Evolutionary conservation across 2,797 vertebrate genomes (phyloP).

Genomic region (Dallia pectoralis): DNA sequence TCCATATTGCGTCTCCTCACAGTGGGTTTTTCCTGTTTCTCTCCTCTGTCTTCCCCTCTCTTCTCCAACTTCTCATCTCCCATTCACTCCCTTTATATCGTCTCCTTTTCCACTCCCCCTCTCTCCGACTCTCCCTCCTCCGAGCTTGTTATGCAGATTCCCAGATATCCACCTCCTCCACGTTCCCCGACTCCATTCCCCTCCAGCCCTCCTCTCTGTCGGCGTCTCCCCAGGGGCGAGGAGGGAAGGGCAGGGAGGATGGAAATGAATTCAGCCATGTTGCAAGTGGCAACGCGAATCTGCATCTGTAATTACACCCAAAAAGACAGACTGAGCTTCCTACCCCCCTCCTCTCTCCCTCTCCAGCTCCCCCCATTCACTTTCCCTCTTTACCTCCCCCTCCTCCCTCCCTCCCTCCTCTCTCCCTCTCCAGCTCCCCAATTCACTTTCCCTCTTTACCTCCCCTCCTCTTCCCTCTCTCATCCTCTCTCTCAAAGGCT

Average conservation of each 20-base stretch:
- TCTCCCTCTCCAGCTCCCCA: too few species aligned
- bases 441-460: slow-evolving; percentile 24
- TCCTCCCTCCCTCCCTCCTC: slow-evolving; percentile 52
- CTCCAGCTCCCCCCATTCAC: too few species aligned
- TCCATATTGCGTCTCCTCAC: slow-evolving; percentile 9
- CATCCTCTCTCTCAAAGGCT: slow-evolving; percentile 75
- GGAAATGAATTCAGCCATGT: slow-evolving; percentile 85
- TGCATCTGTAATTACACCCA: slow-evolving; percentile 83
- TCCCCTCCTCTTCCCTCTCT: slow-evolving; percentile 41
- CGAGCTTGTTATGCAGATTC: slow-evolving; percentile 77
- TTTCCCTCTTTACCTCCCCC: slow-evolving; percentile 32
- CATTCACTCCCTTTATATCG: slow-evolving; percentile 39
- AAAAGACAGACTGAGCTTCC: slow-evolving; percentile 67
- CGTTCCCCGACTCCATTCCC: slow-evolving; percentile 16
- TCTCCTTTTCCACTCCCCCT: slow-evolving; percentile 40
- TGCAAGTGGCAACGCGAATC: slow-evolving; percentile 83
- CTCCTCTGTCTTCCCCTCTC: neutral
- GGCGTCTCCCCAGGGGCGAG: slow-evolving; percentile 74
- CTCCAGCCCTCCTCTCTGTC: slow-evolving; percentile 41
- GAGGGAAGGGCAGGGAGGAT: slow-evolving; percentile 78
- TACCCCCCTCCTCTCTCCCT: neutral
- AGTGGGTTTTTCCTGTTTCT: neutral
- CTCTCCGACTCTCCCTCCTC: slow-evolving; percentile 36
- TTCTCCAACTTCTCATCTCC: slow-evolving; percentile 9
- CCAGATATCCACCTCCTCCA: slow-evolving; percentile 62